Evolutionary conservation across 2,888 invertebrate species (phyloP).

Genomic region (Catocala fraxini): DNA sequence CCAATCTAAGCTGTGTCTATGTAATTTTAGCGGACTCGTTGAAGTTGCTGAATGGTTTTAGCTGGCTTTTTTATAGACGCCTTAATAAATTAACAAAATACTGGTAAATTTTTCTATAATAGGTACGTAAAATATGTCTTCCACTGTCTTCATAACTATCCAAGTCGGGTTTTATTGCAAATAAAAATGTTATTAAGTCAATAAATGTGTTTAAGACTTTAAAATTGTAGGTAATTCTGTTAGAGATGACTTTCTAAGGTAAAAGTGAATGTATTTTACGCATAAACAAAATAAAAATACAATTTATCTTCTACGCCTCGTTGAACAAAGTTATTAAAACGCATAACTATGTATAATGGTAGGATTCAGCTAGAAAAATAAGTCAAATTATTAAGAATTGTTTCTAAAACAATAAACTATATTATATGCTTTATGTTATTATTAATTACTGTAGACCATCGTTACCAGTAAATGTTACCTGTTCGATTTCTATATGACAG

Average conservation of each 20-base stretch:
- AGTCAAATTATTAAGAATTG: conserved; percentile 1
- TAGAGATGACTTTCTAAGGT: conserved; percentile 22
- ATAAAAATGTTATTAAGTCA: too few species aligned
- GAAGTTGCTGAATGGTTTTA: too few species aligned
- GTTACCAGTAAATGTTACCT: too few species aligned
- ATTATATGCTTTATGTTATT: too few species aligned
- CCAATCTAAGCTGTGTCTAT: not conserved
- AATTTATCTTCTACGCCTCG: conserved; percentile 22
- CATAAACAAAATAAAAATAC: conserved; percentile 9
- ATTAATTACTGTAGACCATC: too few species aligned
- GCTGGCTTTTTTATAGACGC: too few species aligned
- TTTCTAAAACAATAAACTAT: not conserved
- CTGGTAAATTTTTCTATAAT: too few species aligned
- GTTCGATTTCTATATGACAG: not conserved
- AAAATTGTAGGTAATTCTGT: not conserved
- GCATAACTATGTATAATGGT: conserved; percentile 14
- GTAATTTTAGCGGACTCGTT: not conserved
- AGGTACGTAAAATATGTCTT: too few species aligned
- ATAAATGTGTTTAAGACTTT: too few species aligned
- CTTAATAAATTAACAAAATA: too few species aligned
- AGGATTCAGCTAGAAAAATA: not conserved
- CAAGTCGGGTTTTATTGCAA: too few species aligned
- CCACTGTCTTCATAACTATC: too few species aligned
- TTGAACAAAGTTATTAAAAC: conserved; percentile 20
- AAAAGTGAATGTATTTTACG: conserved; percentile 22